Conservation (phyloP, 2,113 vertebrate species). For the Varanus salvator region DNA sequence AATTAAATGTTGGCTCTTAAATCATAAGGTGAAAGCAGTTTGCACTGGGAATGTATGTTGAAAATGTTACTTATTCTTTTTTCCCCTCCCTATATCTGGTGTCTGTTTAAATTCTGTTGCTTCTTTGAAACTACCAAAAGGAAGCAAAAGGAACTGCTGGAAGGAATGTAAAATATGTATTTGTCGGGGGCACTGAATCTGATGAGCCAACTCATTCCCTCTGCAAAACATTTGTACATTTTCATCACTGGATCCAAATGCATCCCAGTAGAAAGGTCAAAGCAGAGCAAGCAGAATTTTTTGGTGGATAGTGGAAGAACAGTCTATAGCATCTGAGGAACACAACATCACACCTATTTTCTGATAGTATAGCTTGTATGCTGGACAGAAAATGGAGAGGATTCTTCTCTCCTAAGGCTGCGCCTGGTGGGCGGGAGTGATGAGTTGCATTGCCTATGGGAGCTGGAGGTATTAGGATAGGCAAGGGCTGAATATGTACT, state of each 20-base stretch:
- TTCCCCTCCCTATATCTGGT: neutral
- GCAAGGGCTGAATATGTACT: conserved; percentile 30
- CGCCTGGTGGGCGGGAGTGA: conserved; percentile 22
- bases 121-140: conserved; percentile 40
- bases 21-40: conserved; percentile 11
- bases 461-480: conserved; percentile 41
- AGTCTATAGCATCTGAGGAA: neutral
- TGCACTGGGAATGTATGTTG: conserved; percentile 20
- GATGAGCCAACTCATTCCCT: neutral
- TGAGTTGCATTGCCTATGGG: conserved; percentile 23
- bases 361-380: neutral
- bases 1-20: conserved; percentile 43
- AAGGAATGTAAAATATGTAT: conserved; percentile 35
- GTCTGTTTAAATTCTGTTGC: conserved; percentile 9
- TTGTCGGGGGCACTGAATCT: neutral
- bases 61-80: conserved; percentile 22
- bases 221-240: neutral
- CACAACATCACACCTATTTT: neutral
- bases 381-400: conserved; percentile 1
- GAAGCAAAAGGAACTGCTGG: neutral
- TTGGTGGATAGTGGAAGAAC: neutral
- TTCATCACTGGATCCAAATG: neutral
- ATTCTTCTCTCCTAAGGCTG: conserved; percentile 3
- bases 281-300: neutral
- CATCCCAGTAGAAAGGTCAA: neutral